Evolutionary conservation across 2,113 vertebrate genomes (phyloP), one percentile per base, ranked within the genome.

Genomic region (Mesitornis unicolor): DNA sequence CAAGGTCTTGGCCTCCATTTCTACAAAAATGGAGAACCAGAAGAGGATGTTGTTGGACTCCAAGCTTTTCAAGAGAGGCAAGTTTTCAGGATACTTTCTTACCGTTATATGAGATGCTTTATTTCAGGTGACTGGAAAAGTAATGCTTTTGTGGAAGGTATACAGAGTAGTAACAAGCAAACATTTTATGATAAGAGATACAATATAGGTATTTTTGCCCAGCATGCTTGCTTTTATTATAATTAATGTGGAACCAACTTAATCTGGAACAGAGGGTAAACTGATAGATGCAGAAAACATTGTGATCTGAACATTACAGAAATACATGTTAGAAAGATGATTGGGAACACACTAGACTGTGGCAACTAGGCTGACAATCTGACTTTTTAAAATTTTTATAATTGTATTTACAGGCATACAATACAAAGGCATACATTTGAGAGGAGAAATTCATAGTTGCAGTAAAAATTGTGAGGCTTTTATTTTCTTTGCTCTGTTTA

Each of bases 11-110:
- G 99, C 10, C 99, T 99, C 60, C 99, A 99, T 97, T 99, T 99
- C 95, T 99, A 99, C 97, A 99, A 99, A 97, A 99, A 99, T 42
- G 99, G 99, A 87, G 99, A 99, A 95, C 99, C 99, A n/a, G 99
- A 99, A 95, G 99, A 99, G 54, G 99, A 99, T 93, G 86, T 98
- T 36, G 98, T 97, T 31, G 99, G 99, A 40, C 98, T 99, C 71
- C 99, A 99, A 87, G 99, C 99, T 93, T 99, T 99, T 97, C 99
- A 99, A 95, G 99, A 99, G 81, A 99, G 99, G 99, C 98, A 90
- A 89, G 90, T 96, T 93, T 74, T 84, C 17, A 33, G 19, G 6
- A 50, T 80, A 43, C 20, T 15, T 57, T 63, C 9, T 18, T 35
- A 25, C 11, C 7, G 13, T 83, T 63, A 16, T 25, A 45, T 51